Evolutionary conservation across 2,888 invertebrate genomes (phyloP), one percentile per base, ranked within the genome.

Genomic region (Allophyes oxyacanthae): DNA sequence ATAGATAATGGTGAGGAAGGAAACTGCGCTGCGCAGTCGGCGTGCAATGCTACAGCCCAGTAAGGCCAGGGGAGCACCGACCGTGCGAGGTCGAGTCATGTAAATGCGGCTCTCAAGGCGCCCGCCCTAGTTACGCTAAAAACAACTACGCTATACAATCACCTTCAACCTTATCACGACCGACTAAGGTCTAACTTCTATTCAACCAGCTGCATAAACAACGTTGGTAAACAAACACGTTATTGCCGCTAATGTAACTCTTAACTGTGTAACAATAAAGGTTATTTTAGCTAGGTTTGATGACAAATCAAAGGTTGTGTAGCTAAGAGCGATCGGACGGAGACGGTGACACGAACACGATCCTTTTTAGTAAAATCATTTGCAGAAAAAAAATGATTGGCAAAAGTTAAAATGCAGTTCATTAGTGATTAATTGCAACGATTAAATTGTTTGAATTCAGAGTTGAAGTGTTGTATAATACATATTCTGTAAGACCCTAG

Each of bases 91-190:
- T 77, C 91, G 82, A 53, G 50, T 78, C 86, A 92, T 92, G 92
- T 86, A 89, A 93, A 93, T 92, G 86, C 85, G 75, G 77, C 81
- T 81, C 89, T 90, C 93, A 92, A 93, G 92, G 93, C 82, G 79
- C 79, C 81, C 86, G 92, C 85, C 93, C 92, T 89, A 93, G 85
- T 87, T 92, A 88, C 88, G 66, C 44, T 59, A 45, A 57, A 63
- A 74, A 72, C 77, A 75, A 75, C 67, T 50, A 61, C 57, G 49
- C 30, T 34, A 52, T 54, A 68, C 70, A 49, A 65, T 55, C 54
- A 63, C 59, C 55, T 59, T 54, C 77, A 50, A 76, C 83, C 77
- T 77, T 81, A 85, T 64, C 63, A 32, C 73, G 14, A 51, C 36
- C 9, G 15, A 59, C 57, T 75, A 85, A 52, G 75, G 77, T 62